phyloP scores from a whole-genome alignment of 2,797 vertebrate genomes.

The Peromyscus eremicus region DNA sequence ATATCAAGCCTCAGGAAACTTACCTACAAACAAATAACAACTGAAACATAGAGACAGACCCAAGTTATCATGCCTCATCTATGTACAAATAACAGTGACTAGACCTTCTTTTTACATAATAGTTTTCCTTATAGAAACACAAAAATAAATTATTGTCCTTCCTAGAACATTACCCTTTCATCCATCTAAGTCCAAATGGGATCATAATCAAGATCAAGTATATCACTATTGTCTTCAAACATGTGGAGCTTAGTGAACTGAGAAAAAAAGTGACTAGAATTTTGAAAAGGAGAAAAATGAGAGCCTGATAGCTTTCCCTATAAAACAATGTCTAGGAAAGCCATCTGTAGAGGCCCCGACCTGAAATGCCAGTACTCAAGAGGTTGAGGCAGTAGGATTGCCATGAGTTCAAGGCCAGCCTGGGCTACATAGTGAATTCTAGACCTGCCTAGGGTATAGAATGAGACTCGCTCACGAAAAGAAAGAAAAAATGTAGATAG shows the following conservation, averaged over 20 bases:
- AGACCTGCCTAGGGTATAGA: background rate
- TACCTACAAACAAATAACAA: conserved; percentile 51
- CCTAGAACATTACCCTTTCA: conserved; percentile 5
- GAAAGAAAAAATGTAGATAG: background rate
- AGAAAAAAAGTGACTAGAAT: background rate
- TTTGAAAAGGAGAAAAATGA: background rate
- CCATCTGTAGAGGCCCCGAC: background rate
- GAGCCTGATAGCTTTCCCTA: background rate
- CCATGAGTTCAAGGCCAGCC: background rate
- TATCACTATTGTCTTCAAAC: conserved; percentile 30
- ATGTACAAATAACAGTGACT: background rate
- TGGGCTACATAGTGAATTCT: background rate
- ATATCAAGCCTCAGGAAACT: background rate
- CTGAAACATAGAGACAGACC: background rate
- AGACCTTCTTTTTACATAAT: background rate
- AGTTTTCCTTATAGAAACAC: conserved; percentile 34
- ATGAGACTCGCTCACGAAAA: background rate
- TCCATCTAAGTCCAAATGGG: conserved; percentile 9
- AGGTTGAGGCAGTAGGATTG: background rate
- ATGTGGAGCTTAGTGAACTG: background rate
- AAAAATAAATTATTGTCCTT: conserved; percentile 57
- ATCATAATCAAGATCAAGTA: conserved; percentile 30
- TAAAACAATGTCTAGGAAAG: background rate
- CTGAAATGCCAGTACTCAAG: background rate
- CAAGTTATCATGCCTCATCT: background rate